Conservation (phyloP, 64 coral and sea anemone genomes). For the Orbicella faveolata region DNA sequence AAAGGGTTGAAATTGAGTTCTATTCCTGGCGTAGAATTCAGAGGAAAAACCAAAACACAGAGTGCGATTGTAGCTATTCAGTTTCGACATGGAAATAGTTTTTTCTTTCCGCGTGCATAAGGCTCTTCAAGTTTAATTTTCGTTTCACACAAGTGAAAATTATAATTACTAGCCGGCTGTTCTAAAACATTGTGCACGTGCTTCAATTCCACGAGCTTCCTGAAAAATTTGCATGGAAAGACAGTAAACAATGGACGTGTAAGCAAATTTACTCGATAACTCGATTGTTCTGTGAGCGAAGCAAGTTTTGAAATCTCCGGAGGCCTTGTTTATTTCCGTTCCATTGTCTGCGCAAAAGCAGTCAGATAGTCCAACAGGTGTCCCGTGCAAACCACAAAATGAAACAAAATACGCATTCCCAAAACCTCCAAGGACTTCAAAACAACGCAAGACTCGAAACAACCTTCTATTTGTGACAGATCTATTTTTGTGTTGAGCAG, state of each 20-base stretch:
- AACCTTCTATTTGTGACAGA: not conserved
- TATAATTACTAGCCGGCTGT: not conserved
- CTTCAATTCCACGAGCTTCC: not conserved
- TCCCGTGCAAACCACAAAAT: not conserved
- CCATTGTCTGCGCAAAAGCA: constrained; percentile 8
- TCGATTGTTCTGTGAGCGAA: not conserved
- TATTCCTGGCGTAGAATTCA: not conserved
- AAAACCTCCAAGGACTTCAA: not conserved
- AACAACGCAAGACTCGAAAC: not conserved
- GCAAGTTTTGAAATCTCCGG: constrained; percentile 8
- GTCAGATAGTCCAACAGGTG: constrained; percentile 23
- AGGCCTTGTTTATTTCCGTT: not conserved
- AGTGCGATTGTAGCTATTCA: not conserved
- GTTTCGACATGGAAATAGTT: not conserved
- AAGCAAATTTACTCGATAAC: not conserved
- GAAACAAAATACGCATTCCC: not conserved
- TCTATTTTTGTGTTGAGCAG: not conserved
- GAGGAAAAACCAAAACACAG: not conserved
- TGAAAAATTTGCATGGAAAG: constrained; percentile 3
- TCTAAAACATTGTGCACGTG: not conserved
- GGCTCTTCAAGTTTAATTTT: not conserved
- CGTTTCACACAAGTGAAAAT: not conserved
- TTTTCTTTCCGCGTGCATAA: not conserved
- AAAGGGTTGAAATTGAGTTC: too few relatives aligned
- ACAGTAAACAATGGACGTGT: not conserved